A percentile compares a stretch with the other conserved stretches of the same genome.
These are phyloP conservation scores for Protosalanx chinensis DNA, from an alignment of 2,797 vertebrate genomes.

Conservation along the genomic window DNA sequence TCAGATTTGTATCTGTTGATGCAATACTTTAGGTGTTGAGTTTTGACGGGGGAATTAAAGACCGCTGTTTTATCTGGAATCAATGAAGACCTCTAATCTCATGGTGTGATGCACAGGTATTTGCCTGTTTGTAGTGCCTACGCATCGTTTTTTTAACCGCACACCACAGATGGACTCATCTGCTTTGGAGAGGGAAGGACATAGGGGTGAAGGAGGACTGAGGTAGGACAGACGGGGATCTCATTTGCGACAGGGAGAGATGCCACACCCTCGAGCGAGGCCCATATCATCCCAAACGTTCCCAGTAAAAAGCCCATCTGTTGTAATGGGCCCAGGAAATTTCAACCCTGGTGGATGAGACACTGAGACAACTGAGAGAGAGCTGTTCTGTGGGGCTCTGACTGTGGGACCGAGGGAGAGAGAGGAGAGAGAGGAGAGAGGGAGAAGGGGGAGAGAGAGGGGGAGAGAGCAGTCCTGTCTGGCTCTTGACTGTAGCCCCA, in stretches of 20 bases:
- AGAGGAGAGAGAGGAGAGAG: neutral
- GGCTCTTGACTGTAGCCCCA: too few species aligned
- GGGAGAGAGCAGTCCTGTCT: too few species aligned
- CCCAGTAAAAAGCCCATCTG: slow-evolving; percentile 77
- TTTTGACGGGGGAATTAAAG: slow-evolving; percentile 27
- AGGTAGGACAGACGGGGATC: slow-evolving; percentile 40
- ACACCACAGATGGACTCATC: slow-evolving; percentile 36
- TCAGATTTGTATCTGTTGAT: slow-evolving; percentile 49
- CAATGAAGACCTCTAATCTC: slow-evolving; percentile 17
- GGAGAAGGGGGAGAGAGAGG: neutral
- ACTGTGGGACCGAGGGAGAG: slow-evolving; percentile 27
- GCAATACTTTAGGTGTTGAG: slow-evolving; percentile 35
- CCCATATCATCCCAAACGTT: slow-evolving; percentile 71
- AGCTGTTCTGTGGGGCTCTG: slow-evolving; percentile 59
- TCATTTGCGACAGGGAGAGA: slow-evolving; percentile 74
- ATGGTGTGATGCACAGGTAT: neutral
- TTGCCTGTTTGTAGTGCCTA: neutral
- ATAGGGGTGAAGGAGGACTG: slow-evolving; percentile 28
- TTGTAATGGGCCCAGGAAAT: slow-evolving; percentile 66
- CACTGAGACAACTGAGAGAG: slow-evolving; percentile 61
- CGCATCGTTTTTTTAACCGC: neutral
- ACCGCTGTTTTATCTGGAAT: slow-evolving; percentile 41
- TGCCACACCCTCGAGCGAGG: slow-evolving; percentile 72
- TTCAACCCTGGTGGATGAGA: slow-evolving; percentile 64
- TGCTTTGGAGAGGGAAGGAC: slow-evolving; percentile 36